phyloP scores from a whole-genome alignment of 2,888 invertebrate genomes.

The Drosophila barbarae region DNA sequence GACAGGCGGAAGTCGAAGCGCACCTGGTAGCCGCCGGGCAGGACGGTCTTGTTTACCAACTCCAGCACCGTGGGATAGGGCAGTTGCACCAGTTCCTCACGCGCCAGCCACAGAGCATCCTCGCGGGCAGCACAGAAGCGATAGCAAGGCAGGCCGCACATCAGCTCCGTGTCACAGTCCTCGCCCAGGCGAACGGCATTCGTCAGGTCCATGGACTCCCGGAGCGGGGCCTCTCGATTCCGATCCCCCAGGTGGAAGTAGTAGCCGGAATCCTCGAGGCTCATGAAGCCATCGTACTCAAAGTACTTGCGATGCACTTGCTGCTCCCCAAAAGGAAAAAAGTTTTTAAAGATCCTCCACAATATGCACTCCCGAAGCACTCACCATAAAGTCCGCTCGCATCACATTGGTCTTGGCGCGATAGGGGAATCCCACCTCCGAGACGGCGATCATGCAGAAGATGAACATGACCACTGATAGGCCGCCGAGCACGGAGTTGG shows the following conservation, averaged over 20 bases:
- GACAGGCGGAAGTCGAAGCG: conserved; percentile 66
- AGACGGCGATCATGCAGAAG: conserved; percentile 77
- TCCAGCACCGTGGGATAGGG: conserved; percentile 64
- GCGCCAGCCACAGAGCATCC: conserved; percentile 67
- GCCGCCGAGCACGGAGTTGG: conserved; percentile 62
- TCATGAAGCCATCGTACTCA: conserved; percentile 72
- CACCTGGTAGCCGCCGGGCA: conserved; percentile 43
- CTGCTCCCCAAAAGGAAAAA: conserved; percentile 64
- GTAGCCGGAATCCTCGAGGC: conserved; percentile 80
- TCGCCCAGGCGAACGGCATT: conserved; percentile 47
- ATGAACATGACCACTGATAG: conserved; percentile 61
- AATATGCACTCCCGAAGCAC: background rate
- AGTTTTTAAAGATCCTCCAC: rapidly evolving
- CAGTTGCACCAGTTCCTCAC: conserved; percentile 52
- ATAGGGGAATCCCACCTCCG: conserved; percentile 83
- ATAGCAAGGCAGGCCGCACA: conserved; percentile 74
- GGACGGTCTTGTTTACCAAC: conserved; percentile 55
- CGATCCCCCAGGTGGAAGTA: conserved; percentile 80
- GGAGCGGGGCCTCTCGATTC: conserved; percentile 54
- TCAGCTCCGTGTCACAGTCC: conserved; percentile 64
- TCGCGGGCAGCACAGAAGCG: conserved; percentile 57
- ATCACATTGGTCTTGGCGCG: conserved; percentile 80
- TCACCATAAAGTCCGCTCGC: conserved; percentile 80
- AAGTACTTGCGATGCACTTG: conserved; percentile 80
- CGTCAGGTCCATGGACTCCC: conserved; percentile 52